These are phyloP conservation scores for Probaryconus sp. DNA, from an alignment of 1,140 invertebrate species.

Conservation along the genomic window DNA sequence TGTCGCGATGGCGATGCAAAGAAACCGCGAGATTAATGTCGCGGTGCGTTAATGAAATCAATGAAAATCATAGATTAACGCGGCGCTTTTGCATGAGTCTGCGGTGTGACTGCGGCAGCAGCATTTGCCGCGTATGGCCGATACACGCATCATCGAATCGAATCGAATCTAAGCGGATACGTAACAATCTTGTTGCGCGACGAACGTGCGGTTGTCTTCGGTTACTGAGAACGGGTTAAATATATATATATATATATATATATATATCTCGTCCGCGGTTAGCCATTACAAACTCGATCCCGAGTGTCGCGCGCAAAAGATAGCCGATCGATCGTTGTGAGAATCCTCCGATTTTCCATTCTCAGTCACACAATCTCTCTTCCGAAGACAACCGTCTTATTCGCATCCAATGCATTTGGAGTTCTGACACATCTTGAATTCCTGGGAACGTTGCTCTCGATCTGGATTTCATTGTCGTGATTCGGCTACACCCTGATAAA, in stretches of 20 bases:
- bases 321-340: constrained; percentile 47
- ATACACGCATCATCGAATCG: not conserved
- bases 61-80: constrained; percentile 28
- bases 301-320: constrained; percentile 5
- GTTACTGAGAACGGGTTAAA: constrained; percentile 48
- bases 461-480: constrained; percentile 33
- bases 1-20: constrained; percentile 6
- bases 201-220: constrained; percentile 36
- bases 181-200: constrained; percentile 11
- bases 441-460: constrained; percentile 28
- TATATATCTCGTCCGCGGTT: constrained; percentile 34
- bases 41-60: constrained; percentile 18
- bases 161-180: constrained; percentile 2
- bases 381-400: constrained; percentile 15
- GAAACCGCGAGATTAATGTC: constrained; percentile 23
- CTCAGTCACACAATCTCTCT: constrained; percentile 45
- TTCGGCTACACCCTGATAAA: constrained; percentile 28
- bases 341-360: constrained; percentile 44
- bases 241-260: too few relatives aligned
- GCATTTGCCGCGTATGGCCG: constrained; percentile 6
- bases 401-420: constrained; percentile 21
- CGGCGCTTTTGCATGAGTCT: not conserved
- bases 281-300: constrained; percentile 35
- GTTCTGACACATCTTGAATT: constrained; percentile 48
- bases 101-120: constrained; percentile 13